Conservation (phyloP, 2,797 vertebrate species). For the Paratrypauchen microcephalus region DNA sequence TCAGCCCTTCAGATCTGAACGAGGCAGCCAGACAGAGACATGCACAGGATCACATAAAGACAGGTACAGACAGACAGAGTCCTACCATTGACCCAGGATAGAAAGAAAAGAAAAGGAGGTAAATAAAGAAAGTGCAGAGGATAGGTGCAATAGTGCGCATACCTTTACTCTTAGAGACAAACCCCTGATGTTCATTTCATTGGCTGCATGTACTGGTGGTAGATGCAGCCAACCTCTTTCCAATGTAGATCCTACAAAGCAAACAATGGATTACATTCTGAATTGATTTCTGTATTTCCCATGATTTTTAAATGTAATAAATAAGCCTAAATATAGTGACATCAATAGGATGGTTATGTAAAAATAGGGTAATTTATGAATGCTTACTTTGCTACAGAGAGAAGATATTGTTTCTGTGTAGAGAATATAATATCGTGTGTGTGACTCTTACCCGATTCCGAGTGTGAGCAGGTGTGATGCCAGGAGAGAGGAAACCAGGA, state of each 20-base stretch:
- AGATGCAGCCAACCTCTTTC: conserved; percentile 76
- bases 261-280: not conserved
- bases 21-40: conserved; percentile 21
- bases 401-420: not conserved
- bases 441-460: conserved; percentile 71
- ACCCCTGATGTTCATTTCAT: conserved; percentile 58
- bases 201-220: conserved; percentile 75
- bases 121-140: conserved; percentile 40
- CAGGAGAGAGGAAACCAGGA: conserved; percentile 76
- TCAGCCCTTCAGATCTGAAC: conserved; percentile 30
- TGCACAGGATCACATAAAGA: conserved; percentile 34
- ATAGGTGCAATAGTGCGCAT: conserved; percentile 52
- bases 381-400: not conserved
- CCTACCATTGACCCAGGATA: conserved; percentile 52
- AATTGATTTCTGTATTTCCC: not conserved
- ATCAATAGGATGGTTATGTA: not conserved
- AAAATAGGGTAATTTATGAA: not conserved
- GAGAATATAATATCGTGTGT: not conserved
- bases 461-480: conserved; percentile 79
- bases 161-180: conserved; percentile 31
- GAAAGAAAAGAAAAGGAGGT: conserved; percentile 23
- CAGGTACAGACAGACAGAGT: conserved; percentile 49
- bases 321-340: not conserved
- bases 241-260: conserved; percentile 76
- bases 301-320: not conserved